Evolutionary conservation across 2,113 vertebrate genomes (phyloP).

Genomic region (Chlorodrepanis virens): DNA sequence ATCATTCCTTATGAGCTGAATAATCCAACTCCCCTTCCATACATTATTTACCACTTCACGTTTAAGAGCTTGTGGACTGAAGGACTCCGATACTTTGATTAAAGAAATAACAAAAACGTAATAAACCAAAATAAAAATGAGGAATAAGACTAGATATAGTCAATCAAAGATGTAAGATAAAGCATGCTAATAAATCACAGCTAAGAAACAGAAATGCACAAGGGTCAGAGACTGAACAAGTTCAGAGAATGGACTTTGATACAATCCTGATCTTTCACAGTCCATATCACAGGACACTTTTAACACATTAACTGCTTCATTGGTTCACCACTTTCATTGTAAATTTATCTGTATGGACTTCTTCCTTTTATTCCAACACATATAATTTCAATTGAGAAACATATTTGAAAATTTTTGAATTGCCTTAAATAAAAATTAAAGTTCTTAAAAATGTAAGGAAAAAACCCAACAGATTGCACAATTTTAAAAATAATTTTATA

Average conservation of each 20-base stretch:
- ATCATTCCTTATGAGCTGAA: neutral
- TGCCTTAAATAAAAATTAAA: neutral
- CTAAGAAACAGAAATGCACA: neutral
- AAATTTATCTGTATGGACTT: neutral
- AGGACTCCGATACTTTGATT: neutral
- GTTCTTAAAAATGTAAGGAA: neutral
- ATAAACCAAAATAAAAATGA: neutral
- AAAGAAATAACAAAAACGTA: neutral
- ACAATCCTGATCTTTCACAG: neutral
- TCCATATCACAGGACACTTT: neutral
- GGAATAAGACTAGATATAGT: neutral
- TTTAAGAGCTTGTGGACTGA: neutral
- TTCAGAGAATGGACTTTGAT: neutral
- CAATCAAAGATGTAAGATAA: neutral
- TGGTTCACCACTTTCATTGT: neutral
- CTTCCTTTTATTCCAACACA: neutral
- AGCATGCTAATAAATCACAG: neutral
- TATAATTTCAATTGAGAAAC: neutral
- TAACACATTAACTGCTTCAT: neutral
- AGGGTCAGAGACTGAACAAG: neutral
- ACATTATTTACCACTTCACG: neutral
- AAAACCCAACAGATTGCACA: fast-evolving
- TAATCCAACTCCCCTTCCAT: neutral
- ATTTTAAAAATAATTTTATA: neutral
- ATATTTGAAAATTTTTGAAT: neutral